Conservation (phyloP, 1,140 invertebrate species). For the Batillaria attramentaria region DNA sequence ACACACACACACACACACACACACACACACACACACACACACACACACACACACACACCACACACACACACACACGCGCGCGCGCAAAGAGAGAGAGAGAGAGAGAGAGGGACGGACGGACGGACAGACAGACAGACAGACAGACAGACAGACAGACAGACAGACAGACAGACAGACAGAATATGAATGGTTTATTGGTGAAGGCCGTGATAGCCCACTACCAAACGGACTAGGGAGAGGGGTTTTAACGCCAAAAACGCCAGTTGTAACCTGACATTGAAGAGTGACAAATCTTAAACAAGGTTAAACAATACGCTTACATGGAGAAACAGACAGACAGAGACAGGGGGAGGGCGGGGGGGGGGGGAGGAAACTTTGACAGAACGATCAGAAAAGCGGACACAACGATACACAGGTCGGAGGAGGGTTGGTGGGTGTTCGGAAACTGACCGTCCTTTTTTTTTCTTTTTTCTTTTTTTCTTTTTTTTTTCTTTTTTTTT, state of each 20-base stretch:
- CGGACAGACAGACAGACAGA: neutral
- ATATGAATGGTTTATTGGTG: neutral
- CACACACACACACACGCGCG: neutral
- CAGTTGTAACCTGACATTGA: too few relatives aligned
- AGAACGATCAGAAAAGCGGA: neutral
- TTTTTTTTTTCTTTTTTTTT: neutral
- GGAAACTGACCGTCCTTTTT: neutral
- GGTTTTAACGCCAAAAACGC: too few relatives aligned
- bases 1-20: conserved; percentile 13
- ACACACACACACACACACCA: conserved; percentile 13
- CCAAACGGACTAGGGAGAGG: too few relatives aligned
- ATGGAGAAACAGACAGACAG: too few relatives aligned
- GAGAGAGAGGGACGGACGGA: neutral
- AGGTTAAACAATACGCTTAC: too few relatives aligned
- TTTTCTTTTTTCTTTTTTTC: conserved; percentile 1
- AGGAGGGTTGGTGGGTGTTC: neutral
- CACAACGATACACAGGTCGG: neutral
- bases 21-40: conserved; percentile 10
- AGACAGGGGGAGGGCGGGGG: neutral
- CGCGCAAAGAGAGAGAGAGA: neutral
- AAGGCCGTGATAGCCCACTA: too few relatives aligned
- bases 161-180: neutral
- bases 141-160: neutral
- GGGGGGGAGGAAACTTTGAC: neutral
- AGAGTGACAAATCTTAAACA: too few relatives aligned